Conservation (phyloP, 2,888 invertebrate species). For the Melangyna quadrimaculata region DNA sequence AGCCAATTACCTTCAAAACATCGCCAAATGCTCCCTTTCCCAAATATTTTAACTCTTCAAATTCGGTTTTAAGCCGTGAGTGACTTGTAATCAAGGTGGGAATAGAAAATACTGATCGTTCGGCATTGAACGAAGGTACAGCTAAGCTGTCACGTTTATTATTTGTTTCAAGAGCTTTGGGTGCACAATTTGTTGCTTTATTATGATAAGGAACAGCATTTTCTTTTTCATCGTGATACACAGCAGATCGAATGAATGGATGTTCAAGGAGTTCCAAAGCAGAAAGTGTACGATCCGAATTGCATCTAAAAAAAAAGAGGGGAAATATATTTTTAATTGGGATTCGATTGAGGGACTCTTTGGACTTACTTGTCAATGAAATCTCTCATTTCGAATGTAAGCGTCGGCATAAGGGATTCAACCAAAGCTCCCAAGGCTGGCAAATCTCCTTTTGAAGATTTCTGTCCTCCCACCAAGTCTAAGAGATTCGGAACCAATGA, state of each 20-base stretch:
- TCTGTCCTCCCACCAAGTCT: constrained; percentile 78
- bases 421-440: constrained; percentile 80
- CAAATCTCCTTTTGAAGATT: constrained; percentile 78
- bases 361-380: constrained; percentile 79
- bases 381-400: constrained; percentile 79
- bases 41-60: constrained; percentile 90
- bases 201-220: constrained; percentile 53
- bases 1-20: constrained; percentile 89
- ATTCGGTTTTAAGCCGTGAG: constrained; percentile 90
- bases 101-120: constrained; percentile 73
- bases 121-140: constrained; percentile 59
- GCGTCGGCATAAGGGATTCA: constrained; percentile 78
- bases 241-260: constrained; percentile 85
- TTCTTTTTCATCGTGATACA: constrained; percentile 77
- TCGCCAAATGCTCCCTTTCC: constrained; percentile 98
- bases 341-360: not conserved
- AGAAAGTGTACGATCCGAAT: constrained; percentile 84
- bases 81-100: constrained; percentile 77
- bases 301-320: constrained; percentile 75
- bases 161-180: constrained; percentile 76
- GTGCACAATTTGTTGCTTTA: constrained; percentile 32
- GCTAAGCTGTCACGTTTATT: constrained; percentile 41
- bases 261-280: constrained; percentile 90
- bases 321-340: not conserved
- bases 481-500: constrained; percentile 78